A percentile compares a stretch with the other conserved stretches of the same genome.
Evolutionary conservation across 1,140 invertebrate species (phyloP).

Genomic region (Drosophila teissieri): DNA sequence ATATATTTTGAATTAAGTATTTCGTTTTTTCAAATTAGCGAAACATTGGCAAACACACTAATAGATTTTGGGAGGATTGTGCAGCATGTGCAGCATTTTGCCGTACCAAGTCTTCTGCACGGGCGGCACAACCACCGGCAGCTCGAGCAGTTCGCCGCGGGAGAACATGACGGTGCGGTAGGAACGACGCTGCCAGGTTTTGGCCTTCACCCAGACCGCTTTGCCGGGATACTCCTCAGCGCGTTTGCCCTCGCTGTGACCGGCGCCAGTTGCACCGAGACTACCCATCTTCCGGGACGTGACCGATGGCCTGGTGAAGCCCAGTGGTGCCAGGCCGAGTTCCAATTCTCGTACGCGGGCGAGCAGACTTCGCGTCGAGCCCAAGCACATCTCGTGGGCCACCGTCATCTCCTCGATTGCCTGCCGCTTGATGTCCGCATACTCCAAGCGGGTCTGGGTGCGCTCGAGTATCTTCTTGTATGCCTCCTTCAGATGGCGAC

Average conservation of each 20-base stretch:
- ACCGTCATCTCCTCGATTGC: not conserved
- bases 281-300: not conserved
- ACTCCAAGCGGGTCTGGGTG: not conserved
- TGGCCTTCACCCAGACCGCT: not conserved
- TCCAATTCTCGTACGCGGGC: not conserved
- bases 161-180: not conserved
- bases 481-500: not conserved
- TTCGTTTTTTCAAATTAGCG: not conserved
- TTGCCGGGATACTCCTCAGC: not conserved
- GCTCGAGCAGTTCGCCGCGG: not conserved
- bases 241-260: not conserved
- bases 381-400: not conserved
- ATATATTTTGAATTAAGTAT: too few relatives aligned
- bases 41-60: not conserved
- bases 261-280: not conserved
- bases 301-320: not conserved
- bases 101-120: not conserved
- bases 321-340: not conserved
- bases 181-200: not conserved
- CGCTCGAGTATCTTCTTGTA: conserved; percentile 5
- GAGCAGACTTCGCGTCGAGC: not conserved
- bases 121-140: not conserved
- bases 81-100: not conserved
- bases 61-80: not conserved
- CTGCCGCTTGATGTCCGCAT: not conserved